Evolutionary conservation across 2,797 vertebrate species (phyloP).

Genomic region (Coregonus ussuriensis): DNA sequence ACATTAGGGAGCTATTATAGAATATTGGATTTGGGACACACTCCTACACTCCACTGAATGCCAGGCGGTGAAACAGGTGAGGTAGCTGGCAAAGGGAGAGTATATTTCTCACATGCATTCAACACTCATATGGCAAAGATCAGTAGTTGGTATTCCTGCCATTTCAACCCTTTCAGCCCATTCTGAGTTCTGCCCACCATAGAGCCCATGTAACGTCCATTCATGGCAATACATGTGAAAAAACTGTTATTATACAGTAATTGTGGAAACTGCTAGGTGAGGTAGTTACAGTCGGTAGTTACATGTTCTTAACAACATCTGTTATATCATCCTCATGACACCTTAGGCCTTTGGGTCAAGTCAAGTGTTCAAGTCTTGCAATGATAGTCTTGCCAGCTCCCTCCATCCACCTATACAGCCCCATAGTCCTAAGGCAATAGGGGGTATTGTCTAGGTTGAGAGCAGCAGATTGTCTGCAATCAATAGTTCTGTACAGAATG

Average conservation of each 20-base stretch:
- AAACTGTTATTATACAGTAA: background rate
- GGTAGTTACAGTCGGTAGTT: background rate
- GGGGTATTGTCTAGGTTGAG: slow-evolving; percentile 32
- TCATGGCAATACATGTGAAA: background rate
- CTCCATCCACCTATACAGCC: background rate
- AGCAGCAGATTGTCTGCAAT: slow-evolving; percentile 31
- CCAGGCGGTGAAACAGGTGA: background rate
- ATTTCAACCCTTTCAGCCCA: too few relatives aligned
- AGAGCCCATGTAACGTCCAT: background rate
- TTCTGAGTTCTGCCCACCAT: background rate
- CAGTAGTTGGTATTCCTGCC: background rate
- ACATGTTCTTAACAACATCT: background rate
- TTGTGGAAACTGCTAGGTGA: background rate
- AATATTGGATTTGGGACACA: background rate
- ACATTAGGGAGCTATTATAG: background rate
- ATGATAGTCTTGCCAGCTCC: background rate
- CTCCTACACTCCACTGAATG: background rate
- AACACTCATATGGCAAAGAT: background rate
- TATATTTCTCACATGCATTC: background rate
- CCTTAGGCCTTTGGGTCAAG: background rate
- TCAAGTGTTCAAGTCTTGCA: background rate
- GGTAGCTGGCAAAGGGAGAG: background rate
- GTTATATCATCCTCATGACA: background rate
- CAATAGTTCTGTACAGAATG: slow-evolving; percentile 47
- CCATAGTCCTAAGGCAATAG: background rate